These are phyloP conservation scores for Orchestes rusci DNA, from an alignment of 2,888 invertebrate species.

Conservation along the genomic window DNA sequence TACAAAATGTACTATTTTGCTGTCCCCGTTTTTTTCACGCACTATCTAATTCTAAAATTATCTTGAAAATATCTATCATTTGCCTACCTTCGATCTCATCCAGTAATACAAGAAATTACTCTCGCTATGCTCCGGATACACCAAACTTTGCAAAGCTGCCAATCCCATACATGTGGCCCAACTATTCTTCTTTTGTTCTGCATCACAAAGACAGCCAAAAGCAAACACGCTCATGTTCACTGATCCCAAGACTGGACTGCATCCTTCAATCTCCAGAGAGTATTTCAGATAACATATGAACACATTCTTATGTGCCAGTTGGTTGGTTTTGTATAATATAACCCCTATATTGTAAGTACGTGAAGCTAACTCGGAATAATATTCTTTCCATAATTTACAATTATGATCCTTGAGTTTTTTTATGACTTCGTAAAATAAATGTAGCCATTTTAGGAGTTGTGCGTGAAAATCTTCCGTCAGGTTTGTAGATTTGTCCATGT, in stretches of 20 bases:
- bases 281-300: constrained; percentile 19
- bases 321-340: constrained; percentile 16
- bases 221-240: constrained; percentile 16
- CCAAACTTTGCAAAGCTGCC: constrained; percentile 27
- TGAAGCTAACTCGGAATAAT: constrained; percentile 24
- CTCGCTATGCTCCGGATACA: constrained; percentile 24
- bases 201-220: constrained; percentile 19
- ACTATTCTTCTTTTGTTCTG: constrained; percentile 19
- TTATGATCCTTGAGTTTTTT: constrained; percentile 21
- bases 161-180: constrained; percentile 26
- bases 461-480: constrained; percentile 8
- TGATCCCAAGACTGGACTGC: constrained; percentile 8
- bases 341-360: constrained; percentile 28
- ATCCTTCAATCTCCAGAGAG: constrained; percentile 22
- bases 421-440: constrained; percentile 24
- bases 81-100: constrained; percentile 30
- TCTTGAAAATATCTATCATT: not conserved
- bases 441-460: constrained; percentile 14
- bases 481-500: constrained; percentile 10
- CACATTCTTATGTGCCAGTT: constrained; percentile 14
- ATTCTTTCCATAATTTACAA: constrained; percentile 25
- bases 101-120: constrained; percentile 27
- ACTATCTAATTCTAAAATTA: no score
- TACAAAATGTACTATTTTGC: no score
- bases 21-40: no score